Percentiles rank a stretch among this genome's conserved stretches.
phyloP scores from a whole-genome alignment of 92 coral and sea anemone species.

The Umimayanthus kanabou region DNA sequence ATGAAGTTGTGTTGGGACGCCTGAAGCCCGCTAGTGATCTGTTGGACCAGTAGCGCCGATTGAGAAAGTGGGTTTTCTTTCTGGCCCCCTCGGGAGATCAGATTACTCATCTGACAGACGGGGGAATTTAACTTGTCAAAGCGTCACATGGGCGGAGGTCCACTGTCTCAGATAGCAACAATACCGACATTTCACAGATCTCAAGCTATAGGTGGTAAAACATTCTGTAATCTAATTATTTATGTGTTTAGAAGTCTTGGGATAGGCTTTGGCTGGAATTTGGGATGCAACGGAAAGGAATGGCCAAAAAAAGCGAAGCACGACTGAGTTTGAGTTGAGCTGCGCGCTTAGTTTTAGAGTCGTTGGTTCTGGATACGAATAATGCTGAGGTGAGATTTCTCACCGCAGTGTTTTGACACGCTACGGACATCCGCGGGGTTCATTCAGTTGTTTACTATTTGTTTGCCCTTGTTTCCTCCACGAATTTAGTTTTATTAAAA shows the following conservation, averaged over 20 bases:
- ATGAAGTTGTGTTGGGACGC: constrained; percentile 48
- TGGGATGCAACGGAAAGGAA: constrained; percentile 23
- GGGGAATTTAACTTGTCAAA: constrained; percentile 51
- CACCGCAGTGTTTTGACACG: neutral
- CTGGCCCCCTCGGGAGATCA: constrained; percentile 65
- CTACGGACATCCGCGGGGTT: neutral
- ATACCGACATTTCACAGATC: constrained; percentile 47
- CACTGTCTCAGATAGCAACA: constrained; percentile 20
- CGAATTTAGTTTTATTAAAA: no score
- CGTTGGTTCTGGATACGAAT: neutral
- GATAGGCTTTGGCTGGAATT: constrained; percentile 23
- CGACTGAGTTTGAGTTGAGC: neutral
- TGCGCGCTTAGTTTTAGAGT: neutral
- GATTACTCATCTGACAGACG: constrained; percentile 66
- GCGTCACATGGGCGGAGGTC: constrained; percentile 38
- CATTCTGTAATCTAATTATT: constrained; percentile 35
- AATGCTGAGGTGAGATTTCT: neutral
- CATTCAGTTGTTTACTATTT: no score
- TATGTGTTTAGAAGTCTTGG: constrained; percentile 18
- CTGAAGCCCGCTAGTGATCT: constrained; percentile 63
- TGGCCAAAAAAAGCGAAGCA: neutral
- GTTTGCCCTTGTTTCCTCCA: neutral
- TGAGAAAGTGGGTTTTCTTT: constrained; percentile 77
- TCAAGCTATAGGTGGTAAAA: constrained; percentile 46
- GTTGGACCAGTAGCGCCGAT: constrained; percentile 66